Percentiles rank a stretch among this genome's conserved stretches.
phyloP scores from a whole-genome alignment of 2,797 vertebrate genomes.

The Echeneis naucrates region DNA sequence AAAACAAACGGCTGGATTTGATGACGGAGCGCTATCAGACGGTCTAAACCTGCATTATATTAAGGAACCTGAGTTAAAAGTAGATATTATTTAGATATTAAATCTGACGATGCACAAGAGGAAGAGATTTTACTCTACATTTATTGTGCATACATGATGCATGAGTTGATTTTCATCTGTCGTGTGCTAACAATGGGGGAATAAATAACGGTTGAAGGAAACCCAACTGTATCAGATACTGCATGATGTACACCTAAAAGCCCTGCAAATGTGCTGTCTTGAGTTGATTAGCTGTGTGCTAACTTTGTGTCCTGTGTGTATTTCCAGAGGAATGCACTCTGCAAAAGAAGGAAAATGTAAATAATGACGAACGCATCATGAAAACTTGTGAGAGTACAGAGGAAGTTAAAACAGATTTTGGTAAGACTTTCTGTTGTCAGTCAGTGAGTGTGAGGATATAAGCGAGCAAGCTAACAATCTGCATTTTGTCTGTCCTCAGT shows the following conservation, averaged over 20 bases:
- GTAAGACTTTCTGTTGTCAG: neutral
- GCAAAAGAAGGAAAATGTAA: neutral
- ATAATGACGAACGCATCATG: neutral
- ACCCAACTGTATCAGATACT: neutral
- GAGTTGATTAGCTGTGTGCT: neutral
- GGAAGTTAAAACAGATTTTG: neutral
- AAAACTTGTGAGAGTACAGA: neutral
- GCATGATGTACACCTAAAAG: neutral
- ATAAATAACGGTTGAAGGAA: neutral
- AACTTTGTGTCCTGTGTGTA: neutral
- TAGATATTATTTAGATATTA: too few species aligned
- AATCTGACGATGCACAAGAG: too few species aligned
- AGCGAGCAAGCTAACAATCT: constrained; percentile 5
- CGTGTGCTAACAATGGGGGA: neutral
- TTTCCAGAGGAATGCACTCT: neutral
- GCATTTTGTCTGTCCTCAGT: constrained; percentile 46
- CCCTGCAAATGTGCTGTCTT: neutral
- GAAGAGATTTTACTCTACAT: too few species aligned
- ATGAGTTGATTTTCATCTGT: neutral
- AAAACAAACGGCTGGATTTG: neutral
- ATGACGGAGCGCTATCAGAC: too few species aligned
- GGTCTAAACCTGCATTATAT: too few species aligned
- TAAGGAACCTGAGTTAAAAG: too few species aligned
- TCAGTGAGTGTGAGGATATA: too few species aligned
- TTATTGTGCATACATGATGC: too few species aligned